These are phyloP conservation scores for Vanessa atalanta DNA, from an alignment of 1,140 invertebrate genomes.

Conservation along the genomic window DNA sequence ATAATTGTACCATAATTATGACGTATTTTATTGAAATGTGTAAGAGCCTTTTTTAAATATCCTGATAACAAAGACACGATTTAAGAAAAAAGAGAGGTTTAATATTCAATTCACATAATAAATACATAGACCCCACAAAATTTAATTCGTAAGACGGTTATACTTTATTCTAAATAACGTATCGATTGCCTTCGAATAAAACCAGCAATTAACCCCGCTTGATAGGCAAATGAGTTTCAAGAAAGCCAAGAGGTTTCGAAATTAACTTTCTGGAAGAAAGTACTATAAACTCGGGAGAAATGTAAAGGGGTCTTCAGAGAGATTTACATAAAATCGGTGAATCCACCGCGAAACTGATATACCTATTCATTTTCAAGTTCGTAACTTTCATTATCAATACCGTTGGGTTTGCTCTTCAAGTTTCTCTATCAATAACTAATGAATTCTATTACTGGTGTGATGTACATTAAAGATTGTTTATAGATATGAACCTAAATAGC, in stretches of 20 bases:
- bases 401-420: conserved; percentile 6
- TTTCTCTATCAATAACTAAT: conserved; percentile 7
- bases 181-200: conserved; percentile 36
- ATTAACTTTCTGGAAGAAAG: conserved; percentile 43
- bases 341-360: conserved; percentile 37
- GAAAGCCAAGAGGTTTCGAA: conserved; percentile 39
- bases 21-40: too few relatives aligned
- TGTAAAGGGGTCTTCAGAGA: conserved; percentile 41
- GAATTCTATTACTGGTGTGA: background rate
- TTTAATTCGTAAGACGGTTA: background rate
- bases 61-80: too few relatives aligned
- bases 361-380: conserved; percentile 38
- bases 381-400: conserved; percentile 38
- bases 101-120: background rate
- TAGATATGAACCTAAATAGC: background rate
- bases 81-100: background rate
- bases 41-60: too few relatives aligned
- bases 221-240: conserved; percentile 36
- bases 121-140: background rate
- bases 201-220: conserved; percentile 38
- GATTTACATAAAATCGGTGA: conserved; percentile 44
- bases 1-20: too few relatives aligned
- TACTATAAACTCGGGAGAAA: conserved; percentile 40
- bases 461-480: background rate
- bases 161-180: conserved; percentile 25